Conservation (phyloP, 2,797 vertebrate genomes). For the Ptychobarbus kaznakovi region DNA sequence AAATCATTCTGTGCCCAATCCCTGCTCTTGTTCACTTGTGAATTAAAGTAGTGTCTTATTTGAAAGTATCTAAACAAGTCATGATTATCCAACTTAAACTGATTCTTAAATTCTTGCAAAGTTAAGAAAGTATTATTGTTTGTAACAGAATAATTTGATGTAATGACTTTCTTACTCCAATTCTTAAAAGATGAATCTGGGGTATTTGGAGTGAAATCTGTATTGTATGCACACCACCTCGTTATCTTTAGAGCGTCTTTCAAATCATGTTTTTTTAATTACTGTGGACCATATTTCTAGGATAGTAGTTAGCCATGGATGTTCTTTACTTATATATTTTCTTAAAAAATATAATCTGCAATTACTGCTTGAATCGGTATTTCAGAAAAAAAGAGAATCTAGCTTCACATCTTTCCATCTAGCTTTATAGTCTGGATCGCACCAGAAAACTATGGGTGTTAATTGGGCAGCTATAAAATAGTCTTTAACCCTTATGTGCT, state of each 20-base stretch:
- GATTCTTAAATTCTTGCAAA: not conserved
- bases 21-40: no score
- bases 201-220: not conserved
- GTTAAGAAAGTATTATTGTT: not conserved
- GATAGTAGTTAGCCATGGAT: not conserved
- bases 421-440: not conserved
- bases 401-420: no score
- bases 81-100: not conserved
- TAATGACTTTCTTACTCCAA: not conserved
- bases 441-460: not conserved
- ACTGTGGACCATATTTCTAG: not conserved
- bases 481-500: no score
- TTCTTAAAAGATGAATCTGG: not conserved
- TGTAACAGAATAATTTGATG: not conserved
- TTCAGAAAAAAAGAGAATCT: no score
- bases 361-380: not conserved
- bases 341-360: not conserved
- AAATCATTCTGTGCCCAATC: no score
- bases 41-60: not conserved
- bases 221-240: not conserved
- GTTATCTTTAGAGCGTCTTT: not conserved
- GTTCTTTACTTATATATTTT: constrained; percentile 1
- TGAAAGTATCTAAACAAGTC: not conserved
- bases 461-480: not conserved
- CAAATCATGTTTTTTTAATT: not conserved